Evolutionary conservation across 2,113 vertebrate genomes (phyloP), one percentile per base, ranked within the genome.

Genomic region (Psittacus erithacus): DNA sequence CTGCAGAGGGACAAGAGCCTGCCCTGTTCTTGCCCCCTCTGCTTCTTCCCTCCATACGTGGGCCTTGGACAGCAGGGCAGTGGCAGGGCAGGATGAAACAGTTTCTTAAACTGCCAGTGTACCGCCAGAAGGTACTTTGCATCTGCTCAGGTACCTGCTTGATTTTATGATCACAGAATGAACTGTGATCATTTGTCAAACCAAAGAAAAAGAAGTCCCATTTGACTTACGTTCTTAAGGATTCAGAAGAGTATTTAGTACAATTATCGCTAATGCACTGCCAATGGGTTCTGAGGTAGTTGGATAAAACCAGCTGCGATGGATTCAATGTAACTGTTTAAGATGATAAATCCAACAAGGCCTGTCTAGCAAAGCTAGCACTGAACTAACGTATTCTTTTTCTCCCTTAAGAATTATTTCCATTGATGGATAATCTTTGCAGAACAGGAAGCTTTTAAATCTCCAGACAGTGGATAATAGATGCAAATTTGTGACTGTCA

Each of bases 281-380:
- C 67, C 77, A 86, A 57, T 93, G 33, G 46, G 39, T 80, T 79
- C 38, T 39, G 44, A 76, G 62, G 18, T 47, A 85, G 68, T 12
- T 96, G 85, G 80, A 44, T 95, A 68, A 89, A 93, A 95, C 29
- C 67, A 86, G 62, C 83, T 82, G 59, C 22, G 63, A 9, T 73
- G 62, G 84, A 95, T 97, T 96, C 71, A 87, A 19, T 71, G 87
- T 44, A 96, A 88, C 73, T 63, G 82, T 91, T 94, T 76, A 92
- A 90, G 85, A 86, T 83, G 93, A 96, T 95, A 95, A 95, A 94
- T 95, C 50, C 94, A 92, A 89, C n/a, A 87, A 94, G 82, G 65
- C 75, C 44, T 90, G 88, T 70, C 43, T 47, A 87, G 94, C 19
- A 86, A 93, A 93, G 44, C 84, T 78, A 87, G 29, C 4, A 12